Evolutionary conservation across 35 echinoderm and acorn worm genomes (phyloP), one percentile per base, ranked within the genome.

Genomic region (Apostichopus japonicus): DNA sequence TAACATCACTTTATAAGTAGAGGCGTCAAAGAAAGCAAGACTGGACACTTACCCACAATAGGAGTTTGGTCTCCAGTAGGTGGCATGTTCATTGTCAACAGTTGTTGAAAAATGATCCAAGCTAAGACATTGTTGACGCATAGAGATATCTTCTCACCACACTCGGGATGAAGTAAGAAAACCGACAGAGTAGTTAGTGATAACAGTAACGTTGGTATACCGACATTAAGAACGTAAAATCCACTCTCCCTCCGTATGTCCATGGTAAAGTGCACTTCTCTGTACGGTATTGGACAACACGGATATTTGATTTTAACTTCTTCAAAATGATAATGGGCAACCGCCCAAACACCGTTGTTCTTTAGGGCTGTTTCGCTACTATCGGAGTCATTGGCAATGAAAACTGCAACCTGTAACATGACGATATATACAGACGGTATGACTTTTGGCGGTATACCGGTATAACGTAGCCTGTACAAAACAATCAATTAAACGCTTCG

Each of bases 11-110:
- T 44, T 44, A 44, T 44, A 44, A 44, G 0, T 44, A 44, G 33
- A 44, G 33, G 33, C 33, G 33, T 4, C 33, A 44, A 4, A 3
- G 33, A 44, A 44, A 44, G 33, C 33, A 44, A 44, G 33, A 44
- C 33, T 44, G 33, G 2, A 4, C 33, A 44, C 87, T 94, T 77
- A 96, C 95, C 93, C 6, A 96, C 80, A 22, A 96, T 92, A 4
- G 95, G 93, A 11, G 83, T 88, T 44, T 83, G 77, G 11, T 80
- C 78, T 8, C 78, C 78, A 80, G 78, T 80, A 14, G 78, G 78
- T 6, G 78, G 78, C 78, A 80, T 80, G 78, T 44, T 80, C 11
- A 53, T 53, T 6, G 44, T 8, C 4, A 80, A 6, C 6, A 80
- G 78, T 80, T 80, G 78, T 14, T 80, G 78, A 13, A 80, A 80